A percentile compares a stretch with the other conserved stretches of the same genome.
phyloP scores from a whole-genome alignment of 2,113 vertebrate genomes.

The Cranoglanis bouderius region DNA sequence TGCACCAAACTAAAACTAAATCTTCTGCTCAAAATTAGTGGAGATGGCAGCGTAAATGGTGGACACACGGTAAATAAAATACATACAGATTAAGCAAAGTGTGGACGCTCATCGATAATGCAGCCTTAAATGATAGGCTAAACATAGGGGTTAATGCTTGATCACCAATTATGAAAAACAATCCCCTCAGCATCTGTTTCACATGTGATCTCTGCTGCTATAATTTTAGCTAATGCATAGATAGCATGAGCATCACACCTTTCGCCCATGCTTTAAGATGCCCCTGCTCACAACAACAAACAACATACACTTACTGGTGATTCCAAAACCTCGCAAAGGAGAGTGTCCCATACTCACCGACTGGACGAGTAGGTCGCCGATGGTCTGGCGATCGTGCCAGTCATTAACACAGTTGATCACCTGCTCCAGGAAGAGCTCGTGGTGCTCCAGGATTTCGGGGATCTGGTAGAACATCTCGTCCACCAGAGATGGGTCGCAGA shows the following conservation, averaged over 20 bases:
- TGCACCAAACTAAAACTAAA: background rate
- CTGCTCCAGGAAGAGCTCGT: slow-evolving; percentile 94
- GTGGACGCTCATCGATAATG: too few species aligned
- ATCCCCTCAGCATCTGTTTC: background rate
- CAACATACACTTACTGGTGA: background rate
- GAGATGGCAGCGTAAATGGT: background rate
- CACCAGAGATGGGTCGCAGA: slow-evolving; percentile 91
- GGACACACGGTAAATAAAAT: background rate
- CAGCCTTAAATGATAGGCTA: background rate
- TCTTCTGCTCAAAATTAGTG: background rate
- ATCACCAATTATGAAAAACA: background rate
- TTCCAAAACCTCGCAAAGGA: background rate
- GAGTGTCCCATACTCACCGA: slow-evolving; percentile 79
- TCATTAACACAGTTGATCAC: slow-evolving; percentile 85
- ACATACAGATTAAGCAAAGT: too few species aligned
- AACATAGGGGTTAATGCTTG: background rate
- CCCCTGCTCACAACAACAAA: background rate
- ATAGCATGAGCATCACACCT: background rate
- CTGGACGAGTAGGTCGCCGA: slow-evolving; percentile 90
- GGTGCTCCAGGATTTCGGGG: slow-evolving; percentile 95
- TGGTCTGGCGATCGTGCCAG: slow-evolving; percentile 92
- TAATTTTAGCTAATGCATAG: background rate
- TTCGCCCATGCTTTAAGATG: background rate
- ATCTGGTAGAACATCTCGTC: slow-evolving; percentile 99
- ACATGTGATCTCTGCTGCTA: background rate